These are phyloP conservation scores for Orycteropus afer DNA, from an alignment of 2,113 vertebrate species.

Conservation along the genomic window DNA sequence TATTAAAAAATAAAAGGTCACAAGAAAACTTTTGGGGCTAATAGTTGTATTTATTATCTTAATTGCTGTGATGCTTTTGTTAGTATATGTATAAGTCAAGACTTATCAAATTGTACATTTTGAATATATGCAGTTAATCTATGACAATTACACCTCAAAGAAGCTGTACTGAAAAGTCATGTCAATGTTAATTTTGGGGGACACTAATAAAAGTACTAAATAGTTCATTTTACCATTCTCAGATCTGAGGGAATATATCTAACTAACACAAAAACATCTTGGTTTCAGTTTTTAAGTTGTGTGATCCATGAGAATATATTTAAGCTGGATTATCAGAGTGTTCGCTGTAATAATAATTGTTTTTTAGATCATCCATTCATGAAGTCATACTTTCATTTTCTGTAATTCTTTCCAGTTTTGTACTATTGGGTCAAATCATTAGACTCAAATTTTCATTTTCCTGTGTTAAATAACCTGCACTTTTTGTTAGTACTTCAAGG, in stretches of 20 bases:
- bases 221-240: constrained; percentile 4
- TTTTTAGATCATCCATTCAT: background rate
- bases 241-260: constrained; percentile 4
- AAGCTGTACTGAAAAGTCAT: background rate
- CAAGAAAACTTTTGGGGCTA: background rate
- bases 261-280: background rate
- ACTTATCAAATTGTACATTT: background rate
- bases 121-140: too few species aligned
- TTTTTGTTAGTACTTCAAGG: background rate
- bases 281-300: background rate
- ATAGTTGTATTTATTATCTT: background rate
- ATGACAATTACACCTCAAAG: too few species aligned
- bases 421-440: background rate
- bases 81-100: background rate
- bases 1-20: background rate
- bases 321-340: background rate
- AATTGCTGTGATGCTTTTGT: background rate
- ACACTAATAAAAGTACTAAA: background rate
- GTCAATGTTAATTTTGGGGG: background rate
- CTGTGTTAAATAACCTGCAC: constrained; percentile 31
- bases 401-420: constrained; percentile 22
- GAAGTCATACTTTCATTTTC: constrained; percentile 22
- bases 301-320: background rate
- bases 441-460: constrained; percentile 29
- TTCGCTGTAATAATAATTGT: background rate